Evolutionary conservation across 2,888 invertebrate species (phyloP), one percentile per base, ranked within the genome.

Genomic region (Gymnoscelis rufifasciata): DNA sequence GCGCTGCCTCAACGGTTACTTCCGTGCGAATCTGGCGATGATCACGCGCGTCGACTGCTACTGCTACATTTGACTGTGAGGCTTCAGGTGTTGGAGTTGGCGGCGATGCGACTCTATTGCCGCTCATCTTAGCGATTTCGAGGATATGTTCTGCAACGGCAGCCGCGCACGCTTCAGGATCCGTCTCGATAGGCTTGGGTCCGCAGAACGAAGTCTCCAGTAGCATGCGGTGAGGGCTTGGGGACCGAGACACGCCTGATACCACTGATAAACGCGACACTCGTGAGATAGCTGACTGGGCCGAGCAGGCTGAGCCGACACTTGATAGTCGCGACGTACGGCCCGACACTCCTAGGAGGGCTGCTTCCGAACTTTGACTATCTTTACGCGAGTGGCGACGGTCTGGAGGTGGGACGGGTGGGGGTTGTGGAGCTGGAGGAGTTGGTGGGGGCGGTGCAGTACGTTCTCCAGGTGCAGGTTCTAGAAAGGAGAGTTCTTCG

Each of bases 201-300:
- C 96, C 96, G 77, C 96, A 96, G 75, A 97, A 97, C 0, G 96
- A 96, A 0, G 96, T 97, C 82, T 96, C 96, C 47, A 96, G 88
- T 43, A 96, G 88, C 92, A 95, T 95, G 76, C 94, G 94, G 84
- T 96, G 96, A n/a, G 96, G 96, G 8, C 96, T 96, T 1, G 96
- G 95, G 23, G 94, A 94, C 51, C 94, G 91, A 3, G 92, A 92
- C 13, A 84, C 69, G 33, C 83, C 89, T 8, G 91, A 90, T 45
- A 86, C 89, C 7, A 74, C 84, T 1, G 88, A 88, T 2, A 88
- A 71, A 12, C 79, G 76, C n/a, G 82, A 84, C 36, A 76, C 68
- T 35, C 70, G 79, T 47, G 77, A 74, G 43, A 68, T 54, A 50
- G 71, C 82, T 2, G 86, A 90, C 45, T 89, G 89, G 7, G 90